Evolutionary conservation across 2,113 vertebrate genomes (phyloP), one percentile per base, ranked within the genome.

Genomic region (Nothoprocta perdicaria): DNA sequence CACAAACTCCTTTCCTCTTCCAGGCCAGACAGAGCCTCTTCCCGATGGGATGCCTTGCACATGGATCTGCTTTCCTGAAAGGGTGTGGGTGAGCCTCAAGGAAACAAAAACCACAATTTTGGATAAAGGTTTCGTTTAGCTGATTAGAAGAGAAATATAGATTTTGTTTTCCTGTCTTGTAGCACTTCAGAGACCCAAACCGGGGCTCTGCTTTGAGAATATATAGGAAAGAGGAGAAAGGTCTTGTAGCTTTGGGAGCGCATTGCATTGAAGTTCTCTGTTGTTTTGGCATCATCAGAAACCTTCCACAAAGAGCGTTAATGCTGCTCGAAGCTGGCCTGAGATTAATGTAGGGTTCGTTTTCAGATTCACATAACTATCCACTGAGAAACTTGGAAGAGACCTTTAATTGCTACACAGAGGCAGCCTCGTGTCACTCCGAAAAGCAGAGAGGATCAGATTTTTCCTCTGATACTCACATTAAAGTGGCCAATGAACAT

Each of bases 321-420:
- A 48, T 43, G 82, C 76, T 71, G 85, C 82, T 89, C 11, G 57
- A 80, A 63, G 52, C 15, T 93, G 83, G 88, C 61, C 69, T 8
- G 18, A 83, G 73, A 86, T 96, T 84, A 92, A 86, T 85, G 83
- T 89, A 73, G 76, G 2, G 61, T 65, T 88, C 87, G 63, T 12
- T 86, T 92, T 88, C 60, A 65, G 89, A 73, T 57, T 94, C 77
- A 43, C 95, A 90, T 93, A 91, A 53, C 89, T 88, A 65, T 93
- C 58, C 69, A 88, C 3, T 88, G 91, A 96, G 89, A 72, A 75
- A 95, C 46, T 93, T 93, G 89, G 85, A 88, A 50, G 15, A 33
- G 85, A 50, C 35, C 45, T 89, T 91, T 92, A 93, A 93, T 69
- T 94, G 87, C 85, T 81, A 83, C 80, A 33, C 61, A 72, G 89